phyloP scores from a whole-genome alignment of 1,140 invertebrate species.

The Papilio polytes region DNA sequence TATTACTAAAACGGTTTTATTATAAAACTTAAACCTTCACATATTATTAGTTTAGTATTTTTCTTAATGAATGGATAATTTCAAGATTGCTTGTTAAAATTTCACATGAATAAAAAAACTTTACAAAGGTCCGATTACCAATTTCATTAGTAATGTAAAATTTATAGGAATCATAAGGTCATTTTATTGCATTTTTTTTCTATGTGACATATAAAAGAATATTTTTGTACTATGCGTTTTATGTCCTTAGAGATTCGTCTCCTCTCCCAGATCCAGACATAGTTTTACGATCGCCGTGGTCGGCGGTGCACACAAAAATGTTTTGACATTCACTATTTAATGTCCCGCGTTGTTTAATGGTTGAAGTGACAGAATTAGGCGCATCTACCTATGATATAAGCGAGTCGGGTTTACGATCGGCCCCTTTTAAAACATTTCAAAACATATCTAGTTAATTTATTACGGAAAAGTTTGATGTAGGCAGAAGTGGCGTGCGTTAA shows the following conservation, averaged over 20 bases:
- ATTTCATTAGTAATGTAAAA: not conserved
- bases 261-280: not conserved
- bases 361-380: constrained; percentile 37
- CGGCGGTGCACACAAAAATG: constrained; percentile 19
- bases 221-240: not conserved
- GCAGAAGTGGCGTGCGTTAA: not conserved
- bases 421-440: constrained; percentile 38
- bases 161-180: not conserved
- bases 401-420: constrained; percentile 20
- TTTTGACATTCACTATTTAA: constrained; percentile 39
- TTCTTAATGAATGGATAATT: too few relatives aligned
- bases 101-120: not conserved
- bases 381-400: constrained; percentile 6
- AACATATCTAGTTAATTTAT: constrained; percentile 35
- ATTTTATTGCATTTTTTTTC: not conserved
- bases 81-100: not conserved
- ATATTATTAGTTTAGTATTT: not conserved
- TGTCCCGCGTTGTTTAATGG: constrained; percentile 33
- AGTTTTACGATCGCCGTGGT: constrained; percentile 2
- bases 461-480: not conserved
- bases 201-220: not conserved
- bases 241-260: not conserved
- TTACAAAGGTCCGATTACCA: not conserved
- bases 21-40: not conserved
- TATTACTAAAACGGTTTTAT: not conserved